Base-by-base conservation (phyloP, 2,797 vertebrate species). In the Anguilla megastoma region DNA sequence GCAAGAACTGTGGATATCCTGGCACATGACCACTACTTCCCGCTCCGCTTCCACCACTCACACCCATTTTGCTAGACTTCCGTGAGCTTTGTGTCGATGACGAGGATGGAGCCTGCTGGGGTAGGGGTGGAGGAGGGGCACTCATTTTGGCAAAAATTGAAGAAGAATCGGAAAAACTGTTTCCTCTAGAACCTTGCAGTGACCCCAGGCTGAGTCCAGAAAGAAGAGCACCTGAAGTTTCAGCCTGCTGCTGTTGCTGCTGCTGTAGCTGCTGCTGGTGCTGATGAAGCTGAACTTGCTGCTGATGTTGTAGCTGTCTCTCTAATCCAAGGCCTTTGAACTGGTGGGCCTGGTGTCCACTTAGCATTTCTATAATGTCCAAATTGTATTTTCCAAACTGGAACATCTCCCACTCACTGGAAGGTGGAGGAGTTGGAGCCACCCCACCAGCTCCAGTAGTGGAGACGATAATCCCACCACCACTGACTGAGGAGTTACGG, bases 351-450 rank as follows among this genome's bases (percentile, higher is more conserved):
- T 97, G 96, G 90, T 97, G 96, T 95, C 96, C 96, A 96, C 96
- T 97, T 94, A 97, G 95, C 96, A 97, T 97, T 94, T 97, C 96
- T 96, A 97, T 97, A 95, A 97, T 97, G 96, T 97, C 96, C 96
- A 97, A 94, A 95, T 97, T 96, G 94, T 97, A 97, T 93, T 97
- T 97, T 96, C 96, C 96, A 96, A 97, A 97, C 94, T 97, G 96
- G 96, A 97, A 97, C 96, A 97, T 97, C 93, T 97, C 96, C 95
- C 96, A 97, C 94, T 96, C 96, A 96, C 94, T 96, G 91, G 95
- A 94, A 95, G 95, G 96, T 96, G 94, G 93, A 94, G 95, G 95
- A 94, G 93, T 93, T 93, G 92, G 92, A 87, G 95, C 94, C 95
- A 95, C 95, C 94, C 94, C 95, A 95, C 94, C 95, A 94, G 94